Percentiles rank a stretch among this genome's conserved stretches.
Conservation (phyloP, 2,113 vertebrate species). For the Lepus europaeus region DNA sequence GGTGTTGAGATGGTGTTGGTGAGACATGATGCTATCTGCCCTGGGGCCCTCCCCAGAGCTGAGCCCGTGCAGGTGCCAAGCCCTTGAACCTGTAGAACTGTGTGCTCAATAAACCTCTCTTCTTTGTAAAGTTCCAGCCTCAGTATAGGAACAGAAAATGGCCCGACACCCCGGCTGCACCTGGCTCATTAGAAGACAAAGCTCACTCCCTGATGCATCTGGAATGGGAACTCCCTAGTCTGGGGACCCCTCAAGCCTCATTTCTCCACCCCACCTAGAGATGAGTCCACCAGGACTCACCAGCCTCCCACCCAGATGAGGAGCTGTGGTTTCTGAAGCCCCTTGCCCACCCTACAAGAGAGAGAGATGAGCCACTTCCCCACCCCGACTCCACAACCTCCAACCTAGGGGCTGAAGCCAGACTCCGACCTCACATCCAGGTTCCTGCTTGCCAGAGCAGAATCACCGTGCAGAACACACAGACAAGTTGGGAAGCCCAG, state of each 20-base stretch:
- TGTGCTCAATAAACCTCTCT: no score
- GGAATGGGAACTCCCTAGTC: background rate
- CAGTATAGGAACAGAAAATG: no score
- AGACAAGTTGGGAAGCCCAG: no score
- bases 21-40: no score
- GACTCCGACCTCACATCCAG: rapidly evolving
- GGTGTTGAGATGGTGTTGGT: no score
- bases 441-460: background rate
- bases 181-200: background rate
- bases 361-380: rapidly evolving
- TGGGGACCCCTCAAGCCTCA: background rate
- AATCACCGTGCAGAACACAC: rapidly evolving
- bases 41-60: no score
- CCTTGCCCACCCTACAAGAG: background rate
- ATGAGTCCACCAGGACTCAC: no score
- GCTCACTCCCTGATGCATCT: background rate
- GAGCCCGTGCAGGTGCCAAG: no score
- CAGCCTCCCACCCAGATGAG: background rate
- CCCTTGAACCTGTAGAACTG: no score
- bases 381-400: background rate
- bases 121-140: no score
- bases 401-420: background rate
- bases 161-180: background rate
- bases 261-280: rapidly evolving
- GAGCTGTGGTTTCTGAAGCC: no score